Conservation (phyloP, 2,113 vertebrate genomes). For the Manacus vitellinus region DNA sequence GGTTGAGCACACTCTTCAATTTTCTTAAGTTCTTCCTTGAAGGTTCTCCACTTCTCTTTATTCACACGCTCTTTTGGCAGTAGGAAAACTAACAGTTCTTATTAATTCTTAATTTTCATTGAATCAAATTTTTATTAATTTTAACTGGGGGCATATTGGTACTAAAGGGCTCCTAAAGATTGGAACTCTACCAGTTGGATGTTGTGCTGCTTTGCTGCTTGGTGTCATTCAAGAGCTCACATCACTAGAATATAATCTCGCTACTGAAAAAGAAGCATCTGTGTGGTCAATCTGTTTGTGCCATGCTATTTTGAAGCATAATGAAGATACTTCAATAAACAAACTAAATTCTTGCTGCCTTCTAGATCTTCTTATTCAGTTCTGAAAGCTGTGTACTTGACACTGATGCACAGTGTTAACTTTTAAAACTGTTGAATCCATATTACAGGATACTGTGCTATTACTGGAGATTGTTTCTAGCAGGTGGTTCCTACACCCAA, state of each 20-base stretch:
- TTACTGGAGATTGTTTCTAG: neutral
- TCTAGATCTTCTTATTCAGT: neutral
- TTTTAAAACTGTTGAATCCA: neutral
- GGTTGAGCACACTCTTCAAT: neutral
- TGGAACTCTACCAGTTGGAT: neutral
- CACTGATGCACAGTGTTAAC: neutral
- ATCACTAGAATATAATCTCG: accelerated
- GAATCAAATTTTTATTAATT: neutral
- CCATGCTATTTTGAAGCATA: neutral
- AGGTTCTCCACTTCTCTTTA: neutral
- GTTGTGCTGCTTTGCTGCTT: neutral
- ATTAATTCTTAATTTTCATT: neutral
- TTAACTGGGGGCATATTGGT: neutral
- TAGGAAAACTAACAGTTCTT: neutral
- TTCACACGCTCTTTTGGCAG: neutral
- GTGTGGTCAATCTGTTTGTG: neutral
- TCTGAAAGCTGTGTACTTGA: neutral
- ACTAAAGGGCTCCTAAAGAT: neutral
- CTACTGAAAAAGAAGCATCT: neutral
- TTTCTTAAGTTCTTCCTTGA: neutral
- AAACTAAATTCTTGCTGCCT: neutral
- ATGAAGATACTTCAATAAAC: neutral
- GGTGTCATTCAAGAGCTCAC: neutral
- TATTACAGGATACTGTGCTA: neutral
- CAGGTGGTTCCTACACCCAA: neutral